Evolutionary conservation across 1,140 invertebrate genomes (phyloP).

Genomic region (Drosophila kikkawai): DNA sequence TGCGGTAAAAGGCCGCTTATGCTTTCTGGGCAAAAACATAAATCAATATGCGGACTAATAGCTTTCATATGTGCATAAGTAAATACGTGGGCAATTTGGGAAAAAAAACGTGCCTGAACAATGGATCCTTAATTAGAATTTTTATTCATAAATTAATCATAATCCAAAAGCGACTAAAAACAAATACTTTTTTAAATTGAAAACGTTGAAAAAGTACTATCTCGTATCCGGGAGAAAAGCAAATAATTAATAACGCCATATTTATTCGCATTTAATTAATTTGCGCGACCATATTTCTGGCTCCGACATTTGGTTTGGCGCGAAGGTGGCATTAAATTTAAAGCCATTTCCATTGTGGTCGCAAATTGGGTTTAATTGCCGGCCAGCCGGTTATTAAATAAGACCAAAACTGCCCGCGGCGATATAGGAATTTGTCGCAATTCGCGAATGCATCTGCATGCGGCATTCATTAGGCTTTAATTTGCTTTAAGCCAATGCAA

Average conservation of each 20-base stretch:
- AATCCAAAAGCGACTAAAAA: conserved; percentile 25
- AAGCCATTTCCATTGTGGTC: conserved; percentile 62
- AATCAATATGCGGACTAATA: conserved; percentile 10
- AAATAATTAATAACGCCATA: conserved; percentile 68
- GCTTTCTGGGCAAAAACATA: neutral
- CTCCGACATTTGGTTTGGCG: conserved; percentile 6
- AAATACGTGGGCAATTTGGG: neutral
- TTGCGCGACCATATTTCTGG: conserved; percentile 55
- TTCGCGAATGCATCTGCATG: conserved; percentile 35
- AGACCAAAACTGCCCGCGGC: conserved; percentile 24
- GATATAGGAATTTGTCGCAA: conserved; percentile 30
- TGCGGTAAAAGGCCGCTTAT: neutral
- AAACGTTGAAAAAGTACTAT: conserved; percentile 34
- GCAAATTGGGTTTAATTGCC: conserved; percentile 65
- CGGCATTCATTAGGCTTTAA: conserved; percentile 40
- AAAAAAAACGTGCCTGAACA: conserved; percentile 20
- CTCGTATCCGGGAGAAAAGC: conserved; percentile 8
- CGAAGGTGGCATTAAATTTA: conserved; percentile 39
- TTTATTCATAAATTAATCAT: conserved; percentile 53
- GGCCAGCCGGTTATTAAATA: conserved; percentile 56
- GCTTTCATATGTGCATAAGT: conserved; percentile 9
- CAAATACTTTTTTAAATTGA: conserved; percentile 39
- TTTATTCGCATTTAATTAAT: conserved; percentile 75
- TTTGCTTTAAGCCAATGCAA: conserved; percentile 28
- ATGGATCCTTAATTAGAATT: conserved; percentile 55